These are phyloP conservation scores for Hylyphantes graminicola DNA, from an alignment of 1,140 invertebrate genomes.

Conservation along the genomic window DNA sequence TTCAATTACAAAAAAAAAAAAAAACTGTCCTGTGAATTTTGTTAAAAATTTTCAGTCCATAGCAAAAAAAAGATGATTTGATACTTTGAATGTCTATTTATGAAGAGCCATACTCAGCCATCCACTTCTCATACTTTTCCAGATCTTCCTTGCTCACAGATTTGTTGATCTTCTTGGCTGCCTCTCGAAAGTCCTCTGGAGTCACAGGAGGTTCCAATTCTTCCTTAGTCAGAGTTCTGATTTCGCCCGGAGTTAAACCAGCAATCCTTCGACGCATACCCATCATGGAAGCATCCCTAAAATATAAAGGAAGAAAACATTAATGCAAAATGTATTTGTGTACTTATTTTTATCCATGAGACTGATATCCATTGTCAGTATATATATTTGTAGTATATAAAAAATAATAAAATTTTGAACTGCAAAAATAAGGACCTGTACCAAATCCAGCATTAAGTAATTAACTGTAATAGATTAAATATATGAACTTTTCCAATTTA, in stretches of 20 bases:
- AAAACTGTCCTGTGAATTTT: too few species aligned
- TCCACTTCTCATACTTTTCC: constrained; percentile 98
- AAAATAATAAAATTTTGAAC: too few species aligned
- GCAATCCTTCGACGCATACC: constrained; percentile 95
- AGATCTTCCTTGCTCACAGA: constrained; percentile 95
- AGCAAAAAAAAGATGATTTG: too few species aligned
- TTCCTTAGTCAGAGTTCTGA: constrained; percentile 92
- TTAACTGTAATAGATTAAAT: too few species aligned
- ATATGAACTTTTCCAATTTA: too few species aligned
- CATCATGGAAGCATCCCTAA: constrained; percentile 99
- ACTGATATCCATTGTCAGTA: too few species aligned
- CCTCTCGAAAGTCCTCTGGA: constrained; percentile 90
- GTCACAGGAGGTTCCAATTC: constrained; percentile 95
- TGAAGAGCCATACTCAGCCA: constrained; percentile 94
- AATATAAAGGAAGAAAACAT: constrained; percentile 58
- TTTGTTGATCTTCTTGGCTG: constrained; percentile 94
- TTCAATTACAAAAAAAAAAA: too few species aligned
- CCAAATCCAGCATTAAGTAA: too few species aligned
- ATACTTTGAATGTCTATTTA: constrained; percentile 62
- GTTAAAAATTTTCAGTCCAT: too few species aligned
- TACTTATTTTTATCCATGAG: not conserved
- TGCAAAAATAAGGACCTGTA: too few species aligned
- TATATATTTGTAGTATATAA: too few species aligned
- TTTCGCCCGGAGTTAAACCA: constrained; percentile 94
- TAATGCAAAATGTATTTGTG: not conserved